Evolutionary conservation across 2,888 invertebrate genomes (phyloP).

Genomic region (Melolontha melolontha): DNA sequence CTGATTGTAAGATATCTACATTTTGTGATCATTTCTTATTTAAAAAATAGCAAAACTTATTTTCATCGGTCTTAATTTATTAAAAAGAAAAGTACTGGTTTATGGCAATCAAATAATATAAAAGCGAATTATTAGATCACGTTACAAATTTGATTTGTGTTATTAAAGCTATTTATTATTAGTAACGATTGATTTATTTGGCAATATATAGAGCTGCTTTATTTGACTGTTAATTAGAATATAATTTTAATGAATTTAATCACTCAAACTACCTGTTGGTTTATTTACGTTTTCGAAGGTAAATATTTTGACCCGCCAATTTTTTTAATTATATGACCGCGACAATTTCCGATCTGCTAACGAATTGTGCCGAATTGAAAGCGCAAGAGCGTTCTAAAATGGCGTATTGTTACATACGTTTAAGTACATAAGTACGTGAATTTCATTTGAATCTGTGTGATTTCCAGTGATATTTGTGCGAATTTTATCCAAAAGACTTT

Average conservation of each 20-base stretch:
- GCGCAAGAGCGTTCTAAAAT: constrained; percentile 51
- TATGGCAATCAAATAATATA: no score
- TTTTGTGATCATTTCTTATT: no score
- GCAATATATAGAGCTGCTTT: no score
- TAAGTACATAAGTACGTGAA: constrained; percentile 59
- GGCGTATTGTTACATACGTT: constrained; percentile 61
- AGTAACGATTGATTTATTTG: no score
- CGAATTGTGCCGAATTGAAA: constrained; percentile 1
- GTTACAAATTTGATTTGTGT: no score
- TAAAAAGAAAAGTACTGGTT: no score
- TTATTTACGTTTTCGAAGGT: constrained; percentile 15
- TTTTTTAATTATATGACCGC: constrained; percentile 1
- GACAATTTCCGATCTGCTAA: not conserved
- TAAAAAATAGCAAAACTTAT: no score
- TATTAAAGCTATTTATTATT: no score
- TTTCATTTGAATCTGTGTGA: constrained; percentile 62
- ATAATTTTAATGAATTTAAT: not conserved
- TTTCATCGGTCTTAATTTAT: no score
- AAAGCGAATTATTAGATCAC: no score
- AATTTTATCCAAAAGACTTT: constrained; percentile 65
- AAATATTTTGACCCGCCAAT: constrained; percentile 5
- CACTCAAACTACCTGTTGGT: constrained; percentile 2
- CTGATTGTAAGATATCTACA: no score
- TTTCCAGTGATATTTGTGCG: constrained; percentile 66
- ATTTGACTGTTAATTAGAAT: no score